Evolutionary conservation across 1,140 invertebrate species (phyloP).

Genomic region (Drosophila malerkotliana): DNA sequence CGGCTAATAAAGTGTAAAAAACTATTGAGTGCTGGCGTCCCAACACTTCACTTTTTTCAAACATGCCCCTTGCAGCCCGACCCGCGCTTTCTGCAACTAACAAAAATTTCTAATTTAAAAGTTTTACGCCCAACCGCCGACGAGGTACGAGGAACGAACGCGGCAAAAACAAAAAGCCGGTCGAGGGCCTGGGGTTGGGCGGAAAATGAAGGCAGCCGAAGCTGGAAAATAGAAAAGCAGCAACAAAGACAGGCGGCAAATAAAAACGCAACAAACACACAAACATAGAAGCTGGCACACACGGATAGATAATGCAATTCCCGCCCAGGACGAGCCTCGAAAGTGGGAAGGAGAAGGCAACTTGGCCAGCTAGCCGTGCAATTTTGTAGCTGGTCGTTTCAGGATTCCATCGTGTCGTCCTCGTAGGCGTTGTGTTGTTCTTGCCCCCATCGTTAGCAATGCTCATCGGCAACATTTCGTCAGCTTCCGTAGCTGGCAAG

Average conservation of each 20-base stretch:
- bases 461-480: constrained; percentile 81
- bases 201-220: constrained; percentile 66
- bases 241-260: constrained; percentile 65
- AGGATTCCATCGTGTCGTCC: constrained; percentile 32
- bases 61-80: constrained; percentile 11
- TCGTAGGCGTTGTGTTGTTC: constrained; percentile 76
- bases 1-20: constrained; percentile 79
- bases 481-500: constrained; percentile 64
- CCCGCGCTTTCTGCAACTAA: constrained; percentile 45
- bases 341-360: constrained; percentile 38
- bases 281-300: constrained; percentile 21
- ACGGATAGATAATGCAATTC: constrained; percentile 73
- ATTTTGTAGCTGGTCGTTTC: constrained; percentile 11
- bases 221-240: constrained; percentile 60
- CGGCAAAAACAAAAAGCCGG: constrained; percentile 45
- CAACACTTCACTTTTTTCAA: constrained; percentile 47
- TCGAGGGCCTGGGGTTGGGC: not conserved
- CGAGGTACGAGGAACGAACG: constrained; percentile 45
- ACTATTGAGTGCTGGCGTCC: constrained; percentile 72
- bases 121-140: constrained; percentile 76
- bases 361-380: constrained; percentile 45
- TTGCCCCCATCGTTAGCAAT: constrained; percentile 81
- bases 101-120: constrained; percentile 83
- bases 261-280: constrained; percentile 65
- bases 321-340: constrained; percentile 64